Evolutionary conservation across 1,140 invertebrate species (phyloP).

Genomic region (Cotesia chilonis): DNA sequence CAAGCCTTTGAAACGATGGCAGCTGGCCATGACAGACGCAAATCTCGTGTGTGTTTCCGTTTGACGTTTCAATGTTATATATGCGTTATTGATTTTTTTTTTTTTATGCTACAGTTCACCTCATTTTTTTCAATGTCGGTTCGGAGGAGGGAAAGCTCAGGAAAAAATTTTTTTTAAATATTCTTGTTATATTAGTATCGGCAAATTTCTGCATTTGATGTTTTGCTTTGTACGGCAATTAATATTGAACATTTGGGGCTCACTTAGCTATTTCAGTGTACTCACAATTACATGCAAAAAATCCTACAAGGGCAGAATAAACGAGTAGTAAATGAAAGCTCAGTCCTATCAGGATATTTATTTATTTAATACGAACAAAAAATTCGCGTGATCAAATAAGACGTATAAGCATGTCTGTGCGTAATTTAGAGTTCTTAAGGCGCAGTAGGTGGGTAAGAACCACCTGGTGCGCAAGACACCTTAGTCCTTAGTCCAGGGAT

Average conservation of each 20-base stretch:
- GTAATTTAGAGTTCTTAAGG: slow-evolving; percentile 62
- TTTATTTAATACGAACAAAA: not conserved
- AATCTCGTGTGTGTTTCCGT: slow-evolving; percentile 40
- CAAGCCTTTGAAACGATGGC: slow-evolving; percentile 47
- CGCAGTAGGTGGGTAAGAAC: slow-evolving; percentile 58
- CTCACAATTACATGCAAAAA: too few relatives aligned
- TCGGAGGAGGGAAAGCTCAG: too few relatives aligned
- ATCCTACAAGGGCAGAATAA: too few relatives aligned
- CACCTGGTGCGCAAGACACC: slow-evolving; percentile 60
- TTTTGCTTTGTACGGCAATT: too few relatives aligned
- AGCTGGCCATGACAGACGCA: slow-evolving; percentile 44
- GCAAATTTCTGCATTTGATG: too few relatives aligned
- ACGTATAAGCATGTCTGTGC: slow-evolving; percentile 60
- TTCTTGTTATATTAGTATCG: too few relatives aligned
- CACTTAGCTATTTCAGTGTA: too few relatives aligned
- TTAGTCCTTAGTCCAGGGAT: slow-evolving; percentile 43
- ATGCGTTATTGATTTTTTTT: slow-evolving; percentile 22
- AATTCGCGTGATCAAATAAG: slow-evolving; percentile 52
- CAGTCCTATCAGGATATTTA: too few relatives aligned
- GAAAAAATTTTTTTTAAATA: too few relatives aligned
- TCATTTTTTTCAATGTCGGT: too few relatives aligned
- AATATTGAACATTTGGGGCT: too few relatives aligned
- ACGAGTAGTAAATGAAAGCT: too few relatives aligned
- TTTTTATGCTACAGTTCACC: slow-evolving; percentile 12
- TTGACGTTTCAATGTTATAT: slow-evolving; percentile 42